Evolutionary conservation across 2,888 invertebrate species (phyloP).

Genomic region (Drosophila nigricruria): DNA sequence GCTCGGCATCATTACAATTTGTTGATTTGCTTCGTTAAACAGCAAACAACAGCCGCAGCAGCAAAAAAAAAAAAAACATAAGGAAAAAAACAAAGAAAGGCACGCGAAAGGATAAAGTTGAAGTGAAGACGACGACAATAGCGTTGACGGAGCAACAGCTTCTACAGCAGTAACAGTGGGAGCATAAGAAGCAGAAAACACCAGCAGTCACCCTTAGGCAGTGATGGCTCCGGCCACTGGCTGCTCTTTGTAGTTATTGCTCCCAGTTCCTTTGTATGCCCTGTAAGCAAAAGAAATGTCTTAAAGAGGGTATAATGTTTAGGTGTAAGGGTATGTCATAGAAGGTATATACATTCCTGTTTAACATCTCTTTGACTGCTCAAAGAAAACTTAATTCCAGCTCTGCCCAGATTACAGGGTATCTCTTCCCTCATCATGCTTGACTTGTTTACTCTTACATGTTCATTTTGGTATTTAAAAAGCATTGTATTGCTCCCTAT

Average conservation of each 20-base stretch:
- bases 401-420: not conserved
- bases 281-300: not conserved
- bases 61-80: slow-evolving; percentile 19
- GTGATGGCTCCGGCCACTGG: slow-evolving; percentile 26
- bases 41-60: slow-evolving; percentile 63
- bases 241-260: slow-evolving; percentile 52
- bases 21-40: slow-evolving; percentile 82
- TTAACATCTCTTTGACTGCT: too few relatives aligned
- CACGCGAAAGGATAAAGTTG: slow-evolving; percentile 69
- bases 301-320: not conserved
- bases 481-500: slow-evolving; percentile 51
- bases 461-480: slow-evolving; percentile 36
- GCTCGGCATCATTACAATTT: slow-evolving; percentile 78
- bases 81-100: slow-evolving; percentile 26
- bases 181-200: slow-evolving; percentile 1
- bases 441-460: not conserved
- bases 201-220: slow-evolving; percentile 45
- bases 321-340: not conserved
- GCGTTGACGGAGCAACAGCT: slow-evolving; percentile 40
- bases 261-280: slow-evolving; percentile 12
- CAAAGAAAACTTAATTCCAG: not conserved
- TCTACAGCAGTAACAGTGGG: slow-evolving; percentile 1
- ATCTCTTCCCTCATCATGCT: not conserved
- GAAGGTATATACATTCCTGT: not conserved
- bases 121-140: slow-evolving; percentile 48